These are phyloP conservation scores for Cyanistes caeruleus DNA, from an alignment of 2,113 vertebrate genomes.

Conservation along the genomic window DNA sequence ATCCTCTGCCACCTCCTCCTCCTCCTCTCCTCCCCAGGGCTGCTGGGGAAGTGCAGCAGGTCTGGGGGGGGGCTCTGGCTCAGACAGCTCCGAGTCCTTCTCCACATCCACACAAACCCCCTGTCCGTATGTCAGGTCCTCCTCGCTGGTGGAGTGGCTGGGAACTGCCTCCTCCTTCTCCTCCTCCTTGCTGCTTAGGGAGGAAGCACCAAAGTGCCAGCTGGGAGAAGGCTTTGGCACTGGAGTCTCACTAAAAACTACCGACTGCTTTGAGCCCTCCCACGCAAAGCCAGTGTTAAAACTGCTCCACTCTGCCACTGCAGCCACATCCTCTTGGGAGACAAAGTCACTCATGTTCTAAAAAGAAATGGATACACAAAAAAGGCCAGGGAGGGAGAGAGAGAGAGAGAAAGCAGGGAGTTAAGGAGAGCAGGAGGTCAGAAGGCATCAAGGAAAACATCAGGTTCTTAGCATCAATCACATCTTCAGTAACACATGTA, in stretches of 20 bases:
- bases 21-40: conserved; percentile 17
- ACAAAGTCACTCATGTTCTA: conserved; percentile 76
- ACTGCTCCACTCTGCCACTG: conserved; percentile 66
- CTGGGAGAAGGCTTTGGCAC: conserved; percentile 62
- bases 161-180: conserved; percentile 26
- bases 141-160: conserved; percentile 39
- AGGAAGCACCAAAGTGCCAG: conserved; percentile 53
- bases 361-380: conserved; percentile 77
- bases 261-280: conserved; percentile 66
- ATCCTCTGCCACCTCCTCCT: conserved; percentile 59
- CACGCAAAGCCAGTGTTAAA: conserved; percentile 54
- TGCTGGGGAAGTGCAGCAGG: conserved; percentile 43
- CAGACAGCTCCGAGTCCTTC: conserved; percentile 36
- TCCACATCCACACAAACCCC: conserved; percentile 55
- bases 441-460: conserved; percentile 37
- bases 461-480: not conserved
- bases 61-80: not conserved
- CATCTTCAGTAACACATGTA: not conserved
- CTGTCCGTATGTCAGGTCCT: conserved; percentile 53
- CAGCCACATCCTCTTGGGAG: conserved; percentile 74
- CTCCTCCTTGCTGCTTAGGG: conserved; percentile 65
- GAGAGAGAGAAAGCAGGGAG: not conserved
- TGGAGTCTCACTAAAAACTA: conserved; percentile 70
- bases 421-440: conserved; percentile 65
- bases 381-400: conserved; percentile 63